Evolutionary conservation across 2,888 invertebrate species (phyloP), one percentile per base, ranked within the genome.

Genomic region (Andrena hattorfiana): DNA sequence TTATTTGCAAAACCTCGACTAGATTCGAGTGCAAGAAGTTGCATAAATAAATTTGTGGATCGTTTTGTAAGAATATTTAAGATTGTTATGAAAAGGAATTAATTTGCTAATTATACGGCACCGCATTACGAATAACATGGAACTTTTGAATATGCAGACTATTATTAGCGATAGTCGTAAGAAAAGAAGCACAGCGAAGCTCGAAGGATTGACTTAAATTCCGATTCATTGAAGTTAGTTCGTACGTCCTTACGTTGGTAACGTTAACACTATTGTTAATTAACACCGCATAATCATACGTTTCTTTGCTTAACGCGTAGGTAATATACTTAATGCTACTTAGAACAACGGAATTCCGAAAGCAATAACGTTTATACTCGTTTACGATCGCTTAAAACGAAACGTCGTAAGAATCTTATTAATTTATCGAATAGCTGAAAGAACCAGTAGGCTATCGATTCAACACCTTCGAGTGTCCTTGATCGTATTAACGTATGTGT

Each of bases 301-400:
- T 80, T 79, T 56, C 49, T 28, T 81, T 81, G 80, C 49, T 56
- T 68, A 2, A 48, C 7, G 66, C 67, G 23, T 35, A 51, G 8
- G 1, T 49, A 6, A 69, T 35, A 54, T 35, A 54, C 23, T 42
- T 35, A 30, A 30, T 48, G 54, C 68, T 64, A 76, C 63, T 71
- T 64, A 48, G 68, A 81, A 82, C 81, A 81, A 82, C 67, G 82
- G 75, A 81, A 81, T 68, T 71, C 63, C 26, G 68, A 82, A 71
- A 82, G 82, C 82, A 82, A 82, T 82, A 82, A 82, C 59, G 56
- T 75, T 81, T 63, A 30, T 71, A 82, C 68, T 76, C 69, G 68
- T 73, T 83, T 77, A 83, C 60, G 59, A 81, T 4, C 62, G 81
- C 49, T 81, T 26, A 20, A 71, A 70, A 35, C 54, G 23, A 48